Base-by-base conservation (phyloP, 2,113 vertebrate genomes). In the Chloroceryle aenea region DNA sequence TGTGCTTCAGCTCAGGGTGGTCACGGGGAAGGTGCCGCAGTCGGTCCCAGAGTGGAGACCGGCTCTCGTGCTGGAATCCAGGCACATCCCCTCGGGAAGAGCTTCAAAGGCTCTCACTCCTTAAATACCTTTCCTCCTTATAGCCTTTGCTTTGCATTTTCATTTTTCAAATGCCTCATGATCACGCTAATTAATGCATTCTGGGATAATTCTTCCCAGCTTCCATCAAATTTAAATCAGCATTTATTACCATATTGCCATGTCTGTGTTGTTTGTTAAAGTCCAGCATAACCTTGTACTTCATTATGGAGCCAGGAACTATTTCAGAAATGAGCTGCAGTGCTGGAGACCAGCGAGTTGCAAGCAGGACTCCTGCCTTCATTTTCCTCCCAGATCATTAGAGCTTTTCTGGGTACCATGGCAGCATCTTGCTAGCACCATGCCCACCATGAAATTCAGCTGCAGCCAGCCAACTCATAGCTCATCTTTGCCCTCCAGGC, bases 21-120 rank as follows among this genome's bases (percentile, higher is more conserved):
- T 27, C 56, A 2, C 0, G 1, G 81, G n/a, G n/a, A 62, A 75
- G 38, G 42, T 16, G 32, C 50, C 13, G 2, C 62, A 43, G 22
- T 0, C 0, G 27, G 23, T 45, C 66, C 16, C 0, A 1, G 36
- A 15, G 7, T 20, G 22, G 72, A 53, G 76, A 38, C 7, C 0
- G 0, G 20, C 47, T 27, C 50, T 2, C 1, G 26, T 10, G 4
- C 6, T 1, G 63, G 62, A 66, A 83, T 68, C 16, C 72, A 18
- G 71, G n/a, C 12, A 4, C 34, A 61, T 79, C 45, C 55, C 47
- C 22, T 47, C 0, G 3, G 81, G 62, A 77, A 67, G 40, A 27
- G 56, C 85, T 82, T 87, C 85, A 55, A 79, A 91, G 73, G 34
- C 52, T 92, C 76, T 48, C 56, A 56, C 11, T 9, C 87, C 73